phyloP scores from a whole-genome alignment of 2,113 vertebrate genomes.

The Pelvicachromis taeniatus region DNA sequence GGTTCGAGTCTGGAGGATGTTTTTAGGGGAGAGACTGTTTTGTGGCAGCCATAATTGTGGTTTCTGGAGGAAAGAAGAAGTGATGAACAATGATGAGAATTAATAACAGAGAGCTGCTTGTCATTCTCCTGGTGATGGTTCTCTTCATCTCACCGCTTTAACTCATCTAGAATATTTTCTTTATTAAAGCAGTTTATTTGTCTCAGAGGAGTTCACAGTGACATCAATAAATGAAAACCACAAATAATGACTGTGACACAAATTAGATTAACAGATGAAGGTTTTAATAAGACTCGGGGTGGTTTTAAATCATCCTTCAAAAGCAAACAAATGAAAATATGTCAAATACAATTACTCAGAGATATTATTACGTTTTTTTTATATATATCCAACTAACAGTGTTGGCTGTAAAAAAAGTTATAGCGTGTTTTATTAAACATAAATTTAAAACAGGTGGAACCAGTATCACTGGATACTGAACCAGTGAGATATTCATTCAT shows the following conservation, averaged over 20 bases:
- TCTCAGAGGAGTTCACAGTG: neutral
- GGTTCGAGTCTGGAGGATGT: neutral
- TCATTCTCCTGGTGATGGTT: neutral
- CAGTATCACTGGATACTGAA: neutral
- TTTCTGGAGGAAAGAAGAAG: conserved; percentile 11
- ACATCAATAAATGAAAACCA: conserved; percentile 2
- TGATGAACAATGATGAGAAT: neutral
- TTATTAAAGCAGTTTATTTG: neutral
- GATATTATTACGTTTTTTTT: neutral
- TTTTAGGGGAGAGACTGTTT: neutral
- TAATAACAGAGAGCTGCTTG: conserved; percentile 15
- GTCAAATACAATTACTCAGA: neutral
- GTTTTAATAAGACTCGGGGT: conserved; percentile 9
- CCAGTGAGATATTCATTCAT: accelerated
- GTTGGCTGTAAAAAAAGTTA: neutral
- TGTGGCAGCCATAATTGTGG: conserved; percentile 29
- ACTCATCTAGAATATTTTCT: neutral
- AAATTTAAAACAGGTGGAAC: neutral
- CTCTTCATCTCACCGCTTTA: neutral
- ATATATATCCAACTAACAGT: neutral
- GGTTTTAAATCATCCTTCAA: neutral
- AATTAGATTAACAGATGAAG: neutral
- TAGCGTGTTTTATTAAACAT: neutral
- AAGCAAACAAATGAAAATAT: conserved; percentile 1
- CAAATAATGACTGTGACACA: neutral